phyloP scores from a whole-genome alignment of 2,113 vertebrate species.

The Odontophorus gujanensis region DNA sequence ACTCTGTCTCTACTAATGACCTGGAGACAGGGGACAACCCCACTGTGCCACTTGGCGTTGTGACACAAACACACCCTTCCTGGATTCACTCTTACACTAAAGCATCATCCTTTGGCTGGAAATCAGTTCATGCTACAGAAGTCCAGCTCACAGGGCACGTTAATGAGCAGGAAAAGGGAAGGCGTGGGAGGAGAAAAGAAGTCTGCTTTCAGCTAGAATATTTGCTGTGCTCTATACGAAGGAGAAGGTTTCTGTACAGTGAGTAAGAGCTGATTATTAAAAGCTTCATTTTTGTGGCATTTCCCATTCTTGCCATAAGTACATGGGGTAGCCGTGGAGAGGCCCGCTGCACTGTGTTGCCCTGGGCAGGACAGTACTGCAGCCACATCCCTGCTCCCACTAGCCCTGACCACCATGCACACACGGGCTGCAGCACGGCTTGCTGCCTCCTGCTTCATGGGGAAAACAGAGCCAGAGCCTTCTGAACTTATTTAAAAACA shows the following conservation, averaged over 20 bases:
- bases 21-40: not conserved
- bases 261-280: not conserved
- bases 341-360: not conserved
- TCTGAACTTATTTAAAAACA: not conserved
- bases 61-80: not conserved
- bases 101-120: not conserved
- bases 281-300: not conserved
- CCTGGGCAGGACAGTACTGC: not conserved
- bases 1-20: not conserved
- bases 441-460: not conserved
- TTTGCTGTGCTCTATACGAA: accelerated
- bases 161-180: accelerated
- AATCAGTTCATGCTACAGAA: not conserved
- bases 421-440: not conserved
- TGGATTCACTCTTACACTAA: not conserved
- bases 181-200: not conserved
- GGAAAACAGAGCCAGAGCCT: not conserved
- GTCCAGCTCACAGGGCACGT: not conserved
- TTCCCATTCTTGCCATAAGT: not conserved
- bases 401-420: not conserved
- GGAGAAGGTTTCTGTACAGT: not conserved
- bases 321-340: not conserved
- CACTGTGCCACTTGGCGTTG: not conserved
- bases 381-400: not conserved
- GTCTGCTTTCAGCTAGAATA: not conserved